Conservation (phyloP, 2,113 vertebrate genomes). For the Cinclus mexicanus region DNA sequence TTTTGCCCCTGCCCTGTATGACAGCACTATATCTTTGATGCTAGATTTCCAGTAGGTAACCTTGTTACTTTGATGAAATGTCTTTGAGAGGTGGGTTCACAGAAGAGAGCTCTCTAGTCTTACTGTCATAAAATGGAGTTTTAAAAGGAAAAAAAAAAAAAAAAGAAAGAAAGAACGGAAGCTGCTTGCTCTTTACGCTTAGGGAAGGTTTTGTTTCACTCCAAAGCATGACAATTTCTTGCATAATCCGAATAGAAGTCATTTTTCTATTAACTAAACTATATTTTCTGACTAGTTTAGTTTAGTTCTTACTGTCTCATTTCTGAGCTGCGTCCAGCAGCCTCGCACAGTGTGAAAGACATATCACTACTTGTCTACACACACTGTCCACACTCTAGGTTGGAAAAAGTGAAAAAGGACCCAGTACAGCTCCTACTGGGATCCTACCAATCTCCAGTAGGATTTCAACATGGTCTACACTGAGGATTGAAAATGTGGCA, state of each 20-base stretch:
- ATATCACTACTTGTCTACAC: not conserved
- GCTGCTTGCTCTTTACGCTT: not conserved
- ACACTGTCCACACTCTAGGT: not conserved
- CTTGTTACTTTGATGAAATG: conserved; percentile 48
- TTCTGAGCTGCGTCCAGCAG: not conserved
- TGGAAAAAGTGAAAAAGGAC: not conserved
- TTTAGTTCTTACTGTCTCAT: not conserved
- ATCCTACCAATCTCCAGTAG: not conserved
- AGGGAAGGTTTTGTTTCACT: not conserved
- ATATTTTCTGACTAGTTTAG: not conserved
- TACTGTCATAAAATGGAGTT: not conserved
- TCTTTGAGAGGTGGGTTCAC: conserved; percentile 12
- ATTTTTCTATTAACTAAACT: not conserved
- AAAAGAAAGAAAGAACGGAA: not conserved
- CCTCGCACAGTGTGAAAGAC: not conserved
- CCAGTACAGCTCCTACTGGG: not conserved
- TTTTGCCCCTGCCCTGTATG: conserved; percentile 6
- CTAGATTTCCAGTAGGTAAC: conserved; percentile 32
- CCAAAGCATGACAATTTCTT: not conserved
- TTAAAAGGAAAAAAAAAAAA: not conserved
- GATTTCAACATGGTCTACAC: not conserved
- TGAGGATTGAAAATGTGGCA: not conserved
- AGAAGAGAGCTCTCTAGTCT: not conserved
- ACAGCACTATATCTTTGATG: not conserved
- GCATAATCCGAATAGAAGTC: not conserved